These are phyloP conservation scores for Typhlichthys eigenmanni DNA, from an alignment of 2,797 vertebrate genomes.

Conservation along the genomic window DNA sequence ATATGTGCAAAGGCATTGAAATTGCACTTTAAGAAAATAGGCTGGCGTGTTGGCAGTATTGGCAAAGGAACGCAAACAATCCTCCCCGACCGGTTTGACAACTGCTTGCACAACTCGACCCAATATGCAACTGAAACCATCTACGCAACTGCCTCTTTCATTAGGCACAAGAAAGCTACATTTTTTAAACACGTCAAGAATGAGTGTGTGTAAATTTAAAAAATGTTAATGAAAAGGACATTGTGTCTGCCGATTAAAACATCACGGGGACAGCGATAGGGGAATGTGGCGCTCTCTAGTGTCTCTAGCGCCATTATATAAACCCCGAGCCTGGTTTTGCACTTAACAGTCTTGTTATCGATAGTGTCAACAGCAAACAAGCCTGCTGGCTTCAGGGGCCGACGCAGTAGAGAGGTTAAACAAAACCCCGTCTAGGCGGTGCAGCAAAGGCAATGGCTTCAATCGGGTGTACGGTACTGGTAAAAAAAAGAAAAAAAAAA, in stretches of 20 bases:
- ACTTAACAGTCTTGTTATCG: slow-evolving; percentile 49
- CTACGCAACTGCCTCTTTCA: not conserved
- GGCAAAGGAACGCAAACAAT: slow-evolving; percentile 26
- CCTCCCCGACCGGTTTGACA: slow-evolving; percentile 65
- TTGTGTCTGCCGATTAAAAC: slow-evolving; percentile 13
- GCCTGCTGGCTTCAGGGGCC: not conserved
- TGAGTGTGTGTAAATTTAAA: not conserved
- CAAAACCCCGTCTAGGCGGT: slow-evolving; percentile 27
- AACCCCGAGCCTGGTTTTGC: slow-evolving; percentile 51
- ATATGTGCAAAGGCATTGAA: too few species aligned
- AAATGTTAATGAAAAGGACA: not conserved
- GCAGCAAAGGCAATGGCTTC: slow-evolving; percentile 39
- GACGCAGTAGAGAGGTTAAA: not conserved
- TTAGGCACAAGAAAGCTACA: not conserved
- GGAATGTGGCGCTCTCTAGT: slow-evolving; percentile 79
- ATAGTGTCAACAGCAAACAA: slow-evolving; percentile 42
- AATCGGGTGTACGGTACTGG: slow-evolving; percentile 11
- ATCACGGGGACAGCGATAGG: slow-evolving; percentile 47
- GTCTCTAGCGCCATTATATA: slow-evolving; percentile 67
- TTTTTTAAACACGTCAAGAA: not conserved
- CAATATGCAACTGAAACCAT: slow-evolving; percentile 47
- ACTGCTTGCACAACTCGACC: slow-evolving; percentile 46
- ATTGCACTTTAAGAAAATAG: too few species aligned
- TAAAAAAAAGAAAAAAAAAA: slow-evolving; percentile 13
- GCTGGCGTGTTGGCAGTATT: too few species aligned